phyloP scores from a whole-genome alignment of 23 tunicate species.

The Styela plicata region DNA sequence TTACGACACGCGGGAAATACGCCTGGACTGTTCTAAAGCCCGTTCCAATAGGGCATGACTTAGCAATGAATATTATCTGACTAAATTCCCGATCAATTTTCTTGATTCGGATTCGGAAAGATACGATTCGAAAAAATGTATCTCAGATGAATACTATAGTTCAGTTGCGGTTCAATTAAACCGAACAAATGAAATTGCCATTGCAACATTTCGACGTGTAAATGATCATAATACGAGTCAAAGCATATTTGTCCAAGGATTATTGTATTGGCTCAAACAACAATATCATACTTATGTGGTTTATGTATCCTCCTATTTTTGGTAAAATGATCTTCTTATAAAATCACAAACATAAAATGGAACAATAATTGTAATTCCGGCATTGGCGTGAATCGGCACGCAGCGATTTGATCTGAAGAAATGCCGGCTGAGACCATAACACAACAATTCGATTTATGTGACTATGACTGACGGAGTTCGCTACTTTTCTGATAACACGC shows the following conservation, averaged over 20 bases:
- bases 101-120: no score
- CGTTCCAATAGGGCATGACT: no score
- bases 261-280: background rate
- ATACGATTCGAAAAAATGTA: no score
- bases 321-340: background rate
- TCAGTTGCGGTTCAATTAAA: no score
- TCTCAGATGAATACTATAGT: no score
- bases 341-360: background rate
- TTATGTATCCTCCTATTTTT: background rate
- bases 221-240: background rate
- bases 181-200: background rate
- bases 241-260: background rate
- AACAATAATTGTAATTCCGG: background rate
- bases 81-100: no score
- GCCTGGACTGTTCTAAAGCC: no score
- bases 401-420: background rate
- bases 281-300: background rate
- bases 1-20: no score
- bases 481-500: background rate
- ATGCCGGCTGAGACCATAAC: background rate
- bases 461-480: no score
- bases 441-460: background rate
- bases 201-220: background rate
- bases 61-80: no score
- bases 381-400: background rate